Conservation (phyloP, 2,113 vertebrate species). For the crab-eating macaque (Macaca fascicularis) region T2T-MFA8v1.1 NC_088381.1:5377501-5378000, state of each 20-base stretch:
- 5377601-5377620: not conserved
- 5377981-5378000: not conserved
- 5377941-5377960: not conserved
- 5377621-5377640: not conserved
- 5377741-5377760: not conserved
- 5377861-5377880: not conserved
- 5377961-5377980: not conserved
- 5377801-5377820: not conserved
- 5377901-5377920: not conserved
- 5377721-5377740: not conserved
- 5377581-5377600: too few species aligned
- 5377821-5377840: not conserved
- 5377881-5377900: not conserved
- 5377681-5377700: not conserved
- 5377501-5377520: too few species aligned
- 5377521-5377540: not conserved
- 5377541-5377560: not conserved
- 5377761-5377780: not conserved
- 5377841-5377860: not conserved
- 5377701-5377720: not conserved
- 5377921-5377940: not conserved
- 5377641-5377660: not conserved
- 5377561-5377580: not conserved
- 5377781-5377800: not conserved
- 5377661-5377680: not conserved